phyloP scores from a whole-genome alignment of 2,888 invertebrate species.

The Rhamnusium bicolor region DNA sequence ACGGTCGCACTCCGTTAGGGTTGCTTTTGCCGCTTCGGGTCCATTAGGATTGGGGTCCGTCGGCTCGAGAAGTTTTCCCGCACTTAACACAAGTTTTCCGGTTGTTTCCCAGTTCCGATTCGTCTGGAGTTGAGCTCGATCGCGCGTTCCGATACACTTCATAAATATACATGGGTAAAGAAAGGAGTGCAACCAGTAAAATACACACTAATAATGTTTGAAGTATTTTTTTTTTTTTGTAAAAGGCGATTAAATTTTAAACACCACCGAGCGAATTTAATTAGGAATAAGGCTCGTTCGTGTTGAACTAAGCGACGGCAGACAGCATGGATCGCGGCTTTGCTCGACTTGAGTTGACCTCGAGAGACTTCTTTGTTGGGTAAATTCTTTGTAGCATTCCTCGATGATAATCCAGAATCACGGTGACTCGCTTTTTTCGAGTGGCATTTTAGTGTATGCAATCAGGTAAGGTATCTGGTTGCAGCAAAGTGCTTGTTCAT shows the following conservation, averaged over 20 bases:
- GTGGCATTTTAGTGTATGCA: slow-evolving; percentile 61
- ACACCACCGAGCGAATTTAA: slow-evolving; percentile 51
- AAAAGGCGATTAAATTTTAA: slow-evolving; percentile 43
- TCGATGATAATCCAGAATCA: slow-evolving; percentile 64
- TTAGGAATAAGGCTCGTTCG: slow-evolving; percentile 42
- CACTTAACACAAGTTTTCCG: slow-evolving; percentile 54
- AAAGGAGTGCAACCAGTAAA: slow-evolving; percentile 12
- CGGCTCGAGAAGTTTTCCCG: slow-evolving; percentile 47
- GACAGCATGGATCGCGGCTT: slow-evolving; percentile 22
- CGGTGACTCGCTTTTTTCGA: slow-evolving; percentile 61
- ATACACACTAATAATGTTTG: background rate
- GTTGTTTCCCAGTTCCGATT: slow-evolving; percentile 52
- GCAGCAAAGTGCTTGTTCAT: slow-evolving; percentile 68
- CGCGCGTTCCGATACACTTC: slow-evolving; percentile 29
- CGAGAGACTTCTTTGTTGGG: slow-evolving; percentile 47
- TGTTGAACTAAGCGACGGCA: slow-evolving; percentile 48
- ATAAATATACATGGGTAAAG: slow-evolving; percentile 46
- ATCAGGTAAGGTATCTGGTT: slow-evolving; percentile 65
- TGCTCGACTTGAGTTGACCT: slow-evolving; percentile 37
- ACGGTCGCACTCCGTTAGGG: slow-evolving; percentile 44
- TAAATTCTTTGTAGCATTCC: slow-evolving; percentile 63
- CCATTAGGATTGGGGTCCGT: slow-evolving; percentile 47
- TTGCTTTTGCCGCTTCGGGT: slow-evolving; percentile 42
- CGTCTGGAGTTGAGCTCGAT: slow-evolving; percentile 35
- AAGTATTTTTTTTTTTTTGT: background rate